phyloP scores from a whole-genome alignment of 2,888 invertebrate species.

The Sylvicola fuscatus region DNA sequence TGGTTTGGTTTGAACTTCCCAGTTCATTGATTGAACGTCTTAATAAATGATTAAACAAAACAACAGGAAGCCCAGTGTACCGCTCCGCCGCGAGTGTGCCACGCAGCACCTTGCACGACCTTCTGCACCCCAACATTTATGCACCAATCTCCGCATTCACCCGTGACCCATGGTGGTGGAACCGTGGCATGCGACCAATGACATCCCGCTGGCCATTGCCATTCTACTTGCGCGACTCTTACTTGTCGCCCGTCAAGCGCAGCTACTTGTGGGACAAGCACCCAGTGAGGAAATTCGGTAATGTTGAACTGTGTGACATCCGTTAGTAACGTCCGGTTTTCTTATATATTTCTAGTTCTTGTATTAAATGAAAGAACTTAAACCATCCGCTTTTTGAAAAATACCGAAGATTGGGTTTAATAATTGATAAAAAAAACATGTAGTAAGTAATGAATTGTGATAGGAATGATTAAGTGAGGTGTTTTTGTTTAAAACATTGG shows the following conservation, averaged over 20 bases:
- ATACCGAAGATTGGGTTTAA: no score
- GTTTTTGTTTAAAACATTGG: no score
- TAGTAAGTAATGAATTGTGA: no score
- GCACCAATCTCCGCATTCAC: constrained; percentile 62
- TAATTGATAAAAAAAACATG: no score
- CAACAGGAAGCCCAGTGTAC: constrained; percentile 48
- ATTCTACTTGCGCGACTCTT: constrained; percentile 67
- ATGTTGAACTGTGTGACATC: constrained; percentile 23
- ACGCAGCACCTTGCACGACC: constrained; percentile 31
- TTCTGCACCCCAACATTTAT: constrained; percentile 60
- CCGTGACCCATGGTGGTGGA: constrained; percentile 81
- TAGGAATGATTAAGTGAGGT: no score
- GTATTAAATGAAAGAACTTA: no score
- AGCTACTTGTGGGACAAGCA: constrained; percentile 82
- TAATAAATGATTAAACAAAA: no score
- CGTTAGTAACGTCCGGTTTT: no score
- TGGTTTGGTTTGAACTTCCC: no score
- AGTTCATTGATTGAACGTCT: no score
- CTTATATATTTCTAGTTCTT: no score
- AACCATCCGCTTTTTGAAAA: no score
- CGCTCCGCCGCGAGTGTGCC: constrained; percentile 36
- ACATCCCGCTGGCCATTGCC: constrained; percentile 39
- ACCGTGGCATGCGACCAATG: constrained; percentile 60
- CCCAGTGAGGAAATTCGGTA: constrained; percentile 78
- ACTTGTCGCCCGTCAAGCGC: constrained; percentile 78